Evolutionary conservation across 2,888 invertebrate genomes (phyloP).

Genomic region (Argyresthia albistria): DNA sequence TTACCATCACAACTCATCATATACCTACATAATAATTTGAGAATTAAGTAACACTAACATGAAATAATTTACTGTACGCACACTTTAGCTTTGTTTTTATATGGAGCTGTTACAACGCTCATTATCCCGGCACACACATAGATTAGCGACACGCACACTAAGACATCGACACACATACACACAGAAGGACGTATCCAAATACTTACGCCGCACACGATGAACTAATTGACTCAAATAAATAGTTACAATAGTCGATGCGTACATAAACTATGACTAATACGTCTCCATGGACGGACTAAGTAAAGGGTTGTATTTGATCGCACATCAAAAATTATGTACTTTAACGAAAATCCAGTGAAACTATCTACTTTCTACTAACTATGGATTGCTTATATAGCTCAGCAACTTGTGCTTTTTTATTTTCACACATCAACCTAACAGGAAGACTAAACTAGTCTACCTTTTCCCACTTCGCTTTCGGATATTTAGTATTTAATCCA

Average conservation of each 20-base stretch:
- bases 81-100: neutral
- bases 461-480: too few species aligned
- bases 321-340: too few species aligned
- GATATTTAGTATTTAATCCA: too few species aligned
- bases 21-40: neutral
- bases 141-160: neutral
- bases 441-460: too few species aligned
- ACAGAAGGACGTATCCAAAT: slow-evolving; percentile 1
- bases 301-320: neutral
- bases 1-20: neutral
- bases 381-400: too few species aligned
- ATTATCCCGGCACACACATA: neutral
- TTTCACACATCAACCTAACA: too few species aligned
- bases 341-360: too few species aligned
- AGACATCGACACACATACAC: slow-evolving; percentile 19
- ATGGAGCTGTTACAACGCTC: neutral
- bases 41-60: neutral
- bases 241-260: neutral
- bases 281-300: slow-evolving; percentile 11
- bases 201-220: neutral
- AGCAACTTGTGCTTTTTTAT: too few species aligned
- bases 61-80: neutral
- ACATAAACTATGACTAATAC: slow-evolving; percentile 20
- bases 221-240: neutral
- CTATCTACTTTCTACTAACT: too few species aligned